Evolutionary conservation across 1,140 invertebrate genomes (phyloP), one percentile per base, ranked within the genome.

Genomic region (Nylanderia fulva): DNA sequence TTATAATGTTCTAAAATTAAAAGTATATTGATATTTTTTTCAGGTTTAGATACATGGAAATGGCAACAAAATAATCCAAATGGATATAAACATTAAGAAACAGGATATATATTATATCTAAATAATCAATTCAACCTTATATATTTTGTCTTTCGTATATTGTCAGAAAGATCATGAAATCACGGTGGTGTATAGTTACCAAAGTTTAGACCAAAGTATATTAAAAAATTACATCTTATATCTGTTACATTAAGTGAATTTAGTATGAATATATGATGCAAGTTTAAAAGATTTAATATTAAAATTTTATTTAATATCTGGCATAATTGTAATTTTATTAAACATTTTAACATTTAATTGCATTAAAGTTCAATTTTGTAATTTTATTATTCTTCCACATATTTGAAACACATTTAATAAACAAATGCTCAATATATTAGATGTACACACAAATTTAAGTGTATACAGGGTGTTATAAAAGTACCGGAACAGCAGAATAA

Each of bases 41-140:
- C 90, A 97, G 96, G 96, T 95, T 94, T 94, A 87, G 98, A 99
- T 93, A 97, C 98, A 5, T 99, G 98, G 98, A 96, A 96, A 63
- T 99, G 98, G 98, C 98, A 99, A 94, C 96, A 96, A 80, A 96
- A 95, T 68, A 98, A 99, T 95, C 98, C 98, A 9, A 96, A 97
- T 86, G 98, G 98, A 7, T 98, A 95, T 66, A 94, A 92, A 87
- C 18, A 27, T 21, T 87, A 48, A 33, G 85, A 58, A 58, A 13
- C 11, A 29, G 1, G n/a, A n/a, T 33, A 33, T 33, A 1, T 33
- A 33, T 33, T 3, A 33, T 33, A 3, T 33, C 29, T 33, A 33
- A 33, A 33, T 33, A 33, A n/a, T n/a, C n/a, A n/a, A 33, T 3
- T 33, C 29, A 33, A 33, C 1, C 29, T 33, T 33, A 3, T 39